Base-by-base conservation (phyloP, 2,797 vertebrate species). In the Sebastes oblongus region DNA sequence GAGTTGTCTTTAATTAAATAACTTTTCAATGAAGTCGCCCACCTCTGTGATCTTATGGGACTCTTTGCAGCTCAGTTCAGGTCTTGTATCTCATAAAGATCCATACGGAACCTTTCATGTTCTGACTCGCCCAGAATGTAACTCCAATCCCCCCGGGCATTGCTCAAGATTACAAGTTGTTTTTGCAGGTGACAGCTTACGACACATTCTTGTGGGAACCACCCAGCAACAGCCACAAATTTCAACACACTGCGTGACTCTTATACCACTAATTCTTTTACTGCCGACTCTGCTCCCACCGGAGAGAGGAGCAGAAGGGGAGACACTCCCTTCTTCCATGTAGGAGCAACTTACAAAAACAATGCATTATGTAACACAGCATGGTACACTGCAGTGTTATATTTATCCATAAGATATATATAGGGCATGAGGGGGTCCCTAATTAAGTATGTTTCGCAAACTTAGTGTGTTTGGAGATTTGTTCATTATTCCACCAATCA, bases 361-460 rank as follows among this genome's bases (percentile, higher is more conserved):
- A 84, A 55, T 27, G 56, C 4, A 65, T 83, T 86, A 75, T 20
- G 66, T 78, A 84, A 88, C 71, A 62, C 62, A 56, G 39, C 11
- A 32, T 29, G 22, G 32, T 30, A 59, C 50, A 66, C 25, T 39
- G 46, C 77, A 58, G 25, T 20, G 55, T 75, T 84, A 62, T 25
- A 85, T 76, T 84, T 67, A 85, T 82, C 65, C 66, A 58, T 62
- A 78, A 52, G 46, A 81, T 78, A 52, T 20, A 52, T 73, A 76
- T 3, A 74, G 59, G 39, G 54, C 60, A 27, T 22, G 9, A 61
- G 50, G 78, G 29, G 66, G 71, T 71, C 59, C 46, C 65, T 67
- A 84, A 89, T 81, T 82, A 89, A 77, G 55, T 60, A 60, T 82
- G 79, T 82, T 88, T 88, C 77, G 84, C 62, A 50, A 73, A 83